Conservation (phyloP, 2,888 invertebrate species). For the Tuberolachnus salignus region DNA sequence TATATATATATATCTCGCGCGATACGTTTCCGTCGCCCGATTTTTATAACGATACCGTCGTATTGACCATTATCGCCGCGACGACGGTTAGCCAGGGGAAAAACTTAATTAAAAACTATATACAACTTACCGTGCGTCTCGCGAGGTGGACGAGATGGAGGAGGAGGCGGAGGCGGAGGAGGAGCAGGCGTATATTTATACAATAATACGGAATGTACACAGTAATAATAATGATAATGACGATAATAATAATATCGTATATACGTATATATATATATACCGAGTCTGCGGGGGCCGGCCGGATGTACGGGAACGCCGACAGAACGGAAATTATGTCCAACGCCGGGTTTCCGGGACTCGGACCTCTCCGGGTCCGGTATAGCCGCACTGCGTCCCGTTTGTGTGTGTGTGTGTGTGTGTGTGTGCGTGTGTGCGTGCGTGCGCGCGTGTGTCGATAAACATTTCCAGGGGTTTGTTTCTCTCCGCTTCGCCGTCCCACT, state of each 20-base stretch:
- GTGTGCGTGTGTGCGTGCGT: neutral
- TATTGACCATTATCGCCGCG: neutral
- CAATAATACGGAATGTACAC: neutral
- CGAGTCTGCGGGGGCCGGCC: conserved; percentile 37
- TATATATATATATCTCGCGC: too few relatives aligned
- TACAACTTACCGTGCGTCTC: neutral
- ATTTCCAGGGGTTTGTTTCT: conserved; percentile 37
- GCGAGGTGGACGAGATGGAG: neutral
- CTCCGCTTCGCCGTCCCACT: neutral
- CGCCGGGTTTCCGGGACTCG: conserved; percentile 48
- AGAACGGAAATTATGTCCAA: conserved; percentile 53
- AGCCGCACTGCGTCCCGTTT: neutral
- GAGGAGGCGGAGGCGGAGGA: too few relatives aligned
- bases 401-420: neutral
- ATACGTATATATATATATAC: too few relatives aligned
- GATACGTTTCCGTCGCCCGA: too few relatives aligned
- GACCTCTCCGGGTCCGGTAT: conserved; percentile 39
- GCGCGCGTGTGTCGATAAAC: conserved; percentile 45
- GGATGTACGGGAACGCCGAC: conserved; percentile 34
- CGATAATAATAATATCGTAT: conserved; percentile 1
- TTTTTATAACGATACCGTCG: too few relatives aligned
- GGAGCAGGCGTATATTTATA: too few relatives aligned
- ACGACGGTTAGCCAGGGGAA: neutral
- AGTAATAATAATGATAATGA: conserved; percentile 7
- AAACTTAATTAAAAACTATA: neutral